Conservation (phyloP, 1,140 invertebrate genomes). For the roundworm (Caenorhabditis elegans) region DNA sequence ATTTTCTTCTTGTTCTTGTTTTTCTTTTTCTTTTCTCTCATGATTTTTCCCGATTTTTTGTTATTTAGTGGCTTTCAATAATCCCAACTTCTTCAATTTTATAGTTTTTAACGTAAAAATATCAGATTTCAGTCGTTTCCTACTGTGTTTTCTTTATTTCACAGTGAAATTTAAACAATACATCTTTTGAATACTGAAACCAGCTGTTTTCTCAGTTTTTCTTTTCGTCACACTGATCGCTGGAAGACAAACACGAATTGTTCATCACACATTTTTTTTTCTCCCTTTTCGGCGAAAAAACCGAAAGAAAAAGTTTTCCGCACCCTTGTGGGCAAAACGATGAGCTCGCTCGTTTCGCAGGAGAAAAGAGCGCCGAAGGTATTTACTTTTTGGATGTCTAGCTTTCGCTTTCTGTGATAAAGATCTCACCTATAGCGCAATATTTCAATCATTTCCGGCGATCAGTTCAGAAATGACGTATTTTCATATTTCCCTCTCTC, state of each 20-base stretch:
- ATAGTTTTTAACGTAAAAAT: no score
- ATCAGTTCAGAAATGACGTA: conserved; percentile 8
- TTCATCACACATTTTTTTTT: not conserved
- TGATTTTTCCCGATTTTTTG: no score
- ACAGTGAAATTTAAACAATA: not conserved
- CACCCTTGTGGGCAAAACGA: not conserved
- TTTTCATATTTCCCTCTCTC: not conserved
- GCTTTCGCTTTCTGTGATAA: not conserved
- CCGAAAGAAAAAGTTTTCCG: not conserved
- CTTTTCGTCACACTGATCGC: not conserved
- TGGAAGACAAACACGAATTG: not conserved
- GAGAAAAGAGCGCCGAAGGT: not conserved
- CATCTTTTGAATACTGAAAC: not conserved
- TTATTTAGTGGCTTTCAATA: no score
- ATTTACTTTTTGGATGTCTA: conserved; percentile 3
- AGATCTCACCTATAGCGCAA: not conserved
- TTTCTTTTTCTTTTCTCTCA: no score
- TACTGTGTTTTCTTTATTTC: no score
- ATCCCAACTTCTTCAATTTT: no score
- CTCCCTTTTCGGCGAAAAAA: not conserved
- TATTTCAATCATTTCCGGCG: conserved; percentile 1
- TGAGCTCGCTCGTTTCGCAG: not conserved
- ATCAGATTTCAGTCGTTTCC: no score
- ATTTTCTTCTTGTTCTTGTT: no score
- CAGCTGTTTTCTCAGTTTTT: not conserved